phyloP scores from a whole-genome alignment of 2,113 vertebrate species.

The Sylvilagus bachmani region DNA sequence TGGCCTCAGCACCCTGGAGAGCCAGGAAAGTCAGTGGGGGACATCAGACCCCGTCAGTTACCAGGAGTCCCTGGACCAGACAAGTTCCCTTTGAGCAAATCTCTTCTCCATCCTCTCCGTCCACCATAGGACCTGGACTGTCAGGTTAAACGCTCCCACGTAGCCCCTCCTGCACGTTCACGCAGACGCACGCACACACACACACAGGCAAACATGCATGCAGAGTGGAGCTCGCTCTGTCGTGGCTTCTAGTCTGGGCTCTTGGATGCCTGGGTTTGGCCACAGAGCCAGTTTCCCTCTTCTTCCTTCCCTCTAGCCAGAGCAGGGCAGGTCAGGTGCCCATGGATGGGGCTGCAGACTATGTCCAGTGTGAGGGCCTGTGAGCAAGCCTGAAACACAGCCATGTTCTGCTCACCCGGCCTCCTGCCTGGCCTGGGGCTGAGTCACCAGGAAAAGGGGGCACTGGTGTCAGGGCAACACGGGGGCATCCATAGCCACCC shows the following conservation, averaged over 20 bases:
- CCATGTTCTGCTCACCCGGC: rapidly evolving
- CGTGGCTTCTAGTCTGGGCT: neutral
- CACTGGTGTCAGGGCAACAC: neutral
- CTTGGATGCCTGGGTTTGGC: neutral
- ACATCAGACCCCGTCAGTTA: neutral
- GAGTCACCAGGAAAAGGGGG: neutral
- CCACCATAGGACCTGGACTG: neutral
- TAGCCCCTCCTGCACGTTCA: neutral
- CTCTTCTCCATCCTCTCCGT: neutral
- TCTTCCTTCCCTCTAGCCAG: neutral
- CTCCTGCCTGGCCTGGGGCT: neutral
- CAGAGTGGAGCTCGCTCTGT: neutral
- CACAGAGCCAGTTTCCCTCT: neutral
- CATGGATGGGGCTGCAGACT: neutral
- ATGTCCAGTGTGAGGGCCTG: rapidly evolving
- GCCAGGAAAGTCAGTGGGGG: neutral
- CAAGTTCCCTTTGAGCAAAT: neutral
- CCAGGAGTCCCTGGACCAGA: neutral
- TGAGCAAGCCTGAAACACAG: neutral
- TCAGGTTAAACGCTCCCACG: neutral
- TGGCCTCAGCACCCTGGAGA: neutral
- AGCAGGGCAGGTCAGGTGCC: neutral
- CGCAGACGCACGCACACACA: no score
- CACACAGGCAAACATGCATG: rapidly evolving
- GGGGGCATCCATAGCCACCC: neutral